These are phyloP conservation scores for Sciurus vulgaris DNA, from an alignment of 2,797 vertebrate species.

Conservation along the genomic window DNA sequence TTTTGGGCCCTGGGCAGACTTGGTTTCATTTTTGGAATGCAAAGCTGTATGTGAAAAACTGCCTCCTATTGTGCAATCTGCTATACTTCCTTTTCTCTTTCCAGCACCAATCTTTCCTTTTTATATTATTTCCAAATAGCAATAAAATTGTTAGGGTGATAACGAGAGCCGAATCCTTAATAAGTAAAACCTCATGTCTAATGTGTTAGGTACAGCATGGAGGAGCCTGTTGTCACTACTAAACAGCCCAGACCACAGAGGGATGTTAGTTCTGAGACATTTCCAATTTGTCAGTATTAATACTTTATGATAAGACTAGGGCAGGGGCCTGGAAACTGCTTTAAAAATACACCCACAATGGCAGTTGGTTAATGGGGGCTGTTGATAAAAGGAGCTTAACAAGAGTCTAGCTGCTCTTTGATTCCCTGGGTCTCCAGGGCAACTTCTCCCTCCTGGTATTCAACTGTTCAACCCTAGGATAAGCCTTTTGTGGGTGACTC, in stretches of 20 bases:
- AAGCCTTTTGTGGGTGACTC: neutral
- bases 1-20: neutral
- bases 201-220: neutral
- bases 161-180: neutral
- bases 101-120: neutral
- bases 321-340: neutral
- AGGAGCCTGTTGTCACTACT: neutral
- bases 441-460: neutral
- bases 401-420: neutral
- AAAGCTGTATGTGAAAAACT: neutral
- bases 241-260: neutral
- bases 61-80: neutral
- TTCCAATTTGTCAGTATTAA: conserved; percentile 2
- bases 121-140: neutral
- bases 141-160: neutral
- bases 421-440: neutral
- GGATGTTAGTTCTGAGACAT: neutral
- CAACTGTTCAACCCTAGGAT: neutral
- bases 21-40: neutral
- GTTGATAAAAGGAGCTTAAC: neutral
- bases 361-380: neutral
- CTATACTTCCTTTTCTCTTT: neutral
- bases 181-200: neutral
- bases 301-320: neutral
- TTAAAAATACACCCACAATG: neutral